Base-by-base conservation (phyloP, 2,113 vertebrate species). In the Myrmecophaga tridactyla region DNA sequence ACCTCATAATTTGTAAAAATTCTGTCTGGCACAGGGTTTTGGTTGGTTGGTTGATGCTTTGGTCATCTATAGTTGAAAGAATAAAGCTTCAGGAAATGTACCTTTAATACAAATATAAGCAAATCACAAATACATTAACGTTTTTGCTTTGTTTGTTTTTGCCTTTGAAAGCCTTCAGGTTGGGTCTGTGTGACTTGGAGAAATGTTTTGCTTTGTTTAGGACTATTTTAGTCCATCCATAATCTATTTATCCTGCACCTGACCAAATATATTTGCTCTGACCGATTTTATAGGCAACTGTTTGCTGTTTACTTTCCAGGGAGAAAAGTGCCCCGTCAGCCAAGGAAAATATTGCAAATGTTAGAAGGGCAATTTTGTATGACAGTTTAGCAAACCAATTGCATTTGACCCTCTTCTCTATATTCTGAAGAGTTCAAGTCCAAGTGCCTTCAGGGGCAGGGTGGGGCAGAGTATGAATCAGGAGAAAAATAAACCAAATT, bases 271-370 rank as follows among this genome's bases (percentile, higher is more conserved):
- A 73, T 95, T 90, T 97, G 21, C 78, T 92, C 72, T 97, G 93
- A 96, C 94, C 97, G 58, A 92, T 95, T 92, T 96, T 96, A 83
- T 93, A 92, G 81, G 78, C 96, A 96, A 92, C 85, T 96, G 93
- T 89, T 96, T 94, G 95, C 88, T 93, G 51, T 94, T 96, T 94
- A 96, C 94, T 92, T 94, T 96, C 60, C 75, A 96, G 87, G 41
- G 46, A 90, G 81, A 94, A 96, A 96, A 97, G 51, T 94, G 92
- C 77, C 92, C 94, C 89, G 69, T 96, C 89, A 94, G 87, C 90
- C 86, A 96, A 96, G 70, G 36, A 94, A 97, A 95, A 97, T 75
- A 90, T 29, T 88, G 56, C 82, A 90, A 39, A 92, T 95, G 75
- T 92, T 95, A 94, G 81, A 46, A 84, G 73, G 65, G 92, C 73